Evolutionary conservation across 2,888 invertebrate species (phyloP).

Genomic region (Pandemis corylana): DNA sequence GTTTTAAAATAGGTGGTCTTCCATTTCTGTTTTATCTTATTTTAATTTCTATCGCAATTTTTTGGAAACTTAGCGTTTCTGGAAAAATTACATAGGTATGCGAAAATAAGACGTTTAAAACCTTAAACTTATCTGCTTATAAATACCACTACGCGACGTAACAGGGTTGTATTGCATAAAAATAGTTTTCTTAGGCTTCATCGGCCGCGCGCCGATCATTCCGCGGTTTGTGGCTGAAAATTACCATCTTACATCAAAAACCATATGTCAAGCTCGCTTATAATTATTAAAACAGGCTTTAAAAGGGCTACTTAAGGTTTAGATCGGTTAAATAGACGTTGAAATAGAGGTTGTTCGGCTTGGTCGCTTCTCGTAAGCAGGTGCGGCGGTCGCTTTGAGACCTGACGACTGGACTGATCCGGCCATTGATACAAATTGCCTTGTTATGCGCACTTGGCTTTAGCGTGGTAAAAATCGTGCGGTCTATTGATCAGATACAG

Average conservation of each 20-base stretch:
- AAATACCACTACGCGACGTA: conserved; percentile 26
- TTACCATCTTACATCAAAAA: conserved; percentile 50
- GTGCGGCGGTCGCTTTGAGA: conserved; percentile 76
- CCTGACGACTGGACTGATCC: conserved; percentile 67
- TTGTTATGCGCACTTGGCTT: conserved; percentile 61
- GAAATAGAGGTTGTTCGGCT: conserved; percentile 61
- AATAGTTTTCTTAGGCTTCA: conserved; percentile 53
- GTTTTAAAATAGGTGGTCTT: too few relatives aligned
- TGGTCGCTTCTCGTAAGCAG: conserved; percentile 73
- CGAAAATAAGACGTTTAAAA: background rate
- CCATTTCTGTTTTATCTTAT: background rate
- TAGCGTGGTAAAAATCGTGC: conserved; percentile 37
- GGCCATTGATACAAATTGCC: conserved; percentile 75
- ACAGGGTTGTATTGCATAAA: conserved; percentile 44
- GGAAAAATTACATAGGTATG: too few relatives aligned
- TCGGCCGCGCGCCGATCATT: conserved; percentile 65
- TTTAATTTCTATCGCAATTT: background rate
- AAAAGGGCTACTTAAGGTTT: conserved; percentile 36
- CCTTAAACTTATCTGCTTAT: background rate
- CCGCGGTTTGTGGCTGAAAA: conserved; percentile 76
- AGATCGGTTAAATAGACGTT: conserved; percentile 38
- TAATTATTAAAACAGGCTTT: conserved; percentile 46
- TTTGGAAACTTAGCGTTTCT: too few relatives aligned
- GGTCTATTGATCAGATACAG: conserved; percentile 41
- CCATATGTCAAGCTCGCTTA: conserved; percentile 42